phyloP scores from a whole-genome alignment of 2,113 vertebrate genomes.

The Danionella cerebrum region DNA sequence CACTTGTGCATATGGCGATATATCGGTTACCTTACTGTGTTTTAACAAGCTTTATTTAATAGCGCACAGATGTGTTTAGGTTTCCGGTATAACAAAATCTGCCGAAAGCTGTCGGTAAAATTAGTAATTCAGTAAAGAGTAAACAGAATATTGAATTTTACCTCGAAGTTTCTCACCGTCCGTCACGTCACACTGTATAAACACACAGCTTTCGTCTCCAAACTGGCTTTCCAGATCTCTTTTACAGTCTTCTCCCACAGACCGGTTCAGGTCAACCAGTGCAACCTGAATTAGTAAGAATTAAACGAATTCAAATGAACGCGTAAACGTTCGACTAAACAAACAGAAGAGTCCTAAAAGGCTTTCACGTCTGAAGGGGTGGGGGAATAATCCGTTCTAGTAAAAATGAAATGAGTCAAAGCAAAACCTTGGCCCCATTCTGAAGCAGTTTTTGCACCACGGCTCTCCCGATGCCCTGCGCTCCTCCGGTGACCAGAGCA shows the following conservation, averaged over 20 bases:
- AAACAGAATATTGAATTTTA: constrained; percentile 46
- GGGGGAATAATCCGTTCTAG: background rate
- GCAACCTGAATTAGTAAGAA: constrained; percentile 16
- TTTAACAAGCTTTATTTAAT: too few relatives aligned
- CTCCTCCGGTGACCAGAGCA: constrained; percentile 90
- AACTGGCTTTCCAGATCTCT: constrained; percentile 72
- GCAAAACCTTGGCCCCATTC: constrained; percentile 77
- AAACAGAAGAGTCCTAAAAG: background rate
- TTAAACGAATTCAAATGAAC: background rate
- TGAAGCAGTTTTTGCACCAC: constrained; percentile 73
- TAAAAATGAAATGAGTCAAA: background rate
- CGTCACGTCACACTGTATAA: constrained; percentile 85
- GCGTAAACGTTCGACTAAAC: too few relatives aligned
- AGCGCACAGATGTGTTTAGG: too few relatives aligned
- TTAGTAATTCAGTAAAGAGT: too few relatives aligned
- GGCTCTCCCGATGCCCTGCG: constrained; percentile 90
- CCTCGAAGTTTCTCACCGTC: constrained; percentile 75
- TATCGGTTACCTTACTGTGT: too few relatives aligned
- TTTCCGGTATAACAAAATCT: too few relatives aligned
- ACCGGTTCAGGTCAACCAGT: constrained; percentile 76
- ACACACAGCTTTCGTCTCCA: constrained; percentile 71
- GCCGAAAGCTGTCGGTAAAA: too few relatives aligned
- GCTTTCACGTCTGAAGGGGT: too few relatives aligned
- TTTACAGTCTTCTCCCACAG: constrained; percentile 72
- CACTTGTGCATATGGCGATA: too few relatives aligned